phyloP scores from a whole-genome alignment of 1,140 invertebrate species.

The Drosophila murphyi region DNA sequence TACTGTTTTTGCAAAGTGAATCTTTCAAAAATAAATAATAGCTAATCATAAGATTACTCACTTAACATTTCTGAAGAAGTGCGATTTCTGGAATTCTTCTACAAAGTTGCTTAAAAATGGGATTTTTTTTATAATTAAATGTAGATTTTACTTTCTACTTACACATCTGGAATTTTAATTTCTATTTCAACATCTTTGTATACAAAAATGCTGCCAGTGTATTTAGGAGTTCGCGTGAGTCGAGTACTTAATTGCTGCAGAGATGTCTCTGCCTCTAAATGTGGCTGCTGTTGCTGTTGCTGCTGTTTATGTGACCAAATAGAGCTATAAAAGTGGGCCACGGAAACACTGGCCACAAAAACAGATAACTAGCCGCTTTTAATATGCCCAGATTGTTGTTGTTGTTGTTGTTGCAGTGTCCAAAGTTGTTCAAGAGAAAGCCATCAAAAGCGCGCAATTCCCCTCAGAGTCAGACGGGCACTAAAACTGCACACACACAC shows the following conservation, averaged over 20 bases:
- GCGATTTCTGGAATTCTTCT: no score
- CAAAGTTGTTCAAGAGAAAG: constrained; percentile 66
- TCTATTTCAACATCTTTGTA: background rate
- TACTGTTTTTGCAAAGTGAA: no score
- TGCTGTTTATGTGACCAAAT: constrained; percentile 52
- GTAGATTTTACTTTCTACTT: no score
- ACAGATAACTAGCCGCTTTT: constrained; percentile 63
- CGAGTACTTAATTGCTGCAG: constrained; percentile 34
- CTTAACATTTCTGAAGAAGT: no score
- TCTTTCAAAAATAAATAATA: no score
- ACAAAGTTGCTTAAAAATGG: no score
- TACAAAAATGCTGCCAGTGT: constrained; percentile 14
- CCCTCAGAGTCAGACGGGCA: constrained; percentile 61
- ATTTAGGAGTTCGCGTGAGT: background rate
- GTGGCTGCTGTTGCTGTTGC: constrained; percentile 12
- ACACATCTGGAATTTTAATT: background rate
- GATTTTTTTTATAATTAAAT: no score
- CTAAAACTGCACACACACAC: constrained; percentile 51
- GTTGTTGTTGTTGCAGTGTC: constrained; percentile 58
- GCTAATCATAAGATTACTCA: no score
- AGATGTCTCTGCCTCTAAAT: constrained; percentile 18
- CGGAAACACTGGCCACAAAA: constrained; percentile 60
- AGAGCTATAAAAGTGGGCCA: constrained; percentile 76
- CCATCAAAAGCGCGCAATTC: constrained; percentile 70
- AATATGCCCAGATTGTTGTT: constrained; percentile 54